Evolutionary conservation across 2,888 invertebrate species (phyloP).

Genomic region (Biston stratarius): DNA sequence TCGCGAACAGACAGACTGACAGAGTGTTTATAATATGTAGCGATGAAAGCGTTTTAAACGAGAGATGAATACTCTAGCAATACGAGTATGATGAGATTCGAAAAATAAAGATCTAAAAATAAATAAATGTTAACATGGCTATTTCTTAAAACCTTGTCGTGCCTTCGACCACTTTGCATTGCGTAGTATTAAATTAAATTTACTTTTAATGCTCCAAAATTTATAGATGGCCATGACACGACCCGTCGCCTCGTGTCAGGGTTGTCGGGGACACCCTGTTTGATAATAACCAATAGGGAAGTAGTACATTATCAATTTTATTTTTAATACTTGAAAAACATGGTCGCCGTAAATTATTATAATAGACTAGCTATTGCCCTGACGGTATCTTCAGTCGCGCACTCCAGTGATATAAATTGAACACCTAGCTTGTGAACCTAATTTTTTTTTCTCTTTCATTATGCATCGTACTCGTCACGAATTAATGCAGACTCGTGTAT

Average conservation of each 20-base stretch:
- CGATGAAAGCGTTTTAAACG: too few relatives aligned
- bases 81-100: too few relatives aligned
- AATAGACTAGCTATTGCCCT: not conserved
- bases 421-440: too few relatives aligned
- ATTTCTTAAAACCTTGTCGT: not conserved
- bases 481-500: too few relatives aligned
- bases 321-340: not conserved
- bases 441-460: too few relatives aligned
- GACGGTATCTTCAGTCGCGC: too few relatives aligned
- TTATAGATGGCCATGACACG: conserved; percentile 13
- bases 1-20: too few relatives aligned
- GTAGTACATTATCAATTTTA: not conserved
- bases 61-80: too few relatives aligned
- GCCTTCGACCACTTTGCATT: not conserved
- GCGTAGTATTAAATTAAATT: conserved; percentile 4
- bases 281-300: conserved; percentile 5
- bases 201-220: conserved; percentile 3
- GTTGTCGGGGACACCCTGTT: conserved; percentile 6
- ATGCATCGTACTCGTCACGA: too few relatives aligned
- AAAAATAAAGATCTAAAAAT: too few relatives aligned
- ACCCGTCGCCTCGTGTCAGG: conserved; percentile 4
- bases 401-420: too few relatives aligned
- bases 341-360: not conserved
- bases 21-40: too few relatives aligned
- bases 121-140: not conserved